Conservation (phyloP, 1,140 invertebrate genomes). For the Rhyzopertha dominica region DNA sequence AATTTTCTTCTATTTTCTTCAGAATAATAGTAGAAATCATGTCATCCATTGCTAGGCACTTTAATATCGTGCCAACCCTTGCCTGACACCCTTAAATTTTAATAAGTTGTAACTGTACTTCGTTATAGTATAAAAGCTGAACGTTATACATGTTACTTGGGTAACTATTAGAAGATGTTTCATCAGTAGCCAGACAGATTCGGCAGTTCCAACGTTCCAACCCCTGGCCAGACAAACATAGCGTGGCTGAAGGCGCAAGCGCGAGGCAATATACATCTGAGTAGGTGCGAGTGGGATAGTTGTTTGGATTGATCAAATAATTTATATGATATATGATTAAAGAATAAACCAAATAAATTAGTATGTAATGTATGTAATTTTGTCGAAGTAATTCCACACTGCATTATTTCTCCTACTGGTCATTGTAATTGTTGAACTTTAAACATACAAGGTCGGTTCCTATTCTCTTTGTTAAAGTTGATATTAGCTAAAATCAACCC, state of each 20-base stretch:
- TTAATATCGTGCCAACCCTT: slow-evolving; percentile 17
- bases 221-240: slow-evolving; percentile 19
- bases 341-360: no score
- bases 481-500: no score
- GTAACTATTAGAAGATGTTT: slow-evolving; percentile 19
- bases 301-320: no score
- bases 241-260: slow-evolving; percentile 3
- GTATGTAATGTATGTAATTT: no score
- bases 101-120: slow-evolving; percentile 28
- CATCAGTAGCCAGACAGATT: no score
- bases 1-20: slow-evolving; percentile 19
- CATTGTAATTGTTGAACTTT: no score
- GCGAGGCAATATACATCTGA: slow-evolving; percentile 12
- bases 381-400: no score
- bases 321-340: no score
- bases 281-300: no score
- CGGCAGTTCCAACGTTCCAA: slow-evolving; percentile 22
- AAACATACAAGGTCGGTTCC: no score
- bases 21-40: slow-evolving; percentile 20
- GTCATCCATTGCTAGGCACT: slow-evolving; percentile 25
- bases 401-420: no score
- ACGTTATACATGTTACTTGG: slow-evolving; percentile 26
- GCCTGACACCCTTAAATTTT: slow-evolving; percentile 26
- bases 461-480: no score
- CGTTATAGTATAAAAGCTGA: slow-evolving; percentile 29